A percentile compares a stretch with the other conserved stretches of the same genome.
These are phyloP conservation scores for Nebria brevicollis DNA, from an alignment of 2,888 invertebrate genomes.

Conservation along the genomic window DNA sequence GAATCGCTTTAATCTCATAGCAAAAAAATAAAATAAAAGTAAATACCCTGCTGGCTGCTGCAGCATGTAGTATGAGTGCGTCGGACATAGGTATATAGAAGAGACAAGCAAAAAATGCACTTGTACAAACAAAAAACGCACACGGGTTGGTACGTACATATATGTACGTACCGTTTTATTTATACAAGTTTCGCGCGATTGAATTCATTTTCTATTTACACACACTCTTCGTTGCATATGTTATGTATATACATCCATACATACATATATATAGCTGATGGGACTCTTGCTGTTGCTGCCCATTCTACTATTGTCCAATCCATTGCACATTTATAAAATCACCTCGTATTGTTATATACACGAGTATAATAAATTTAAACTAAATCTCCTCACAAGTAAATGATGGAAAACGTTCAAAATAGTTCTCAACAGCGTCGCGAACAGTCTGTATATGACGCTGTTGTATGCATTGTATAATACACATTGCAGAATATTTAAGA, in stretches of 20 bases:
- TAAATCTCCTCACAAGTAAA: no score
- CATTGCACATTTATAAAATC: no score
- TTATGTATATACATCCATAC: background rate
- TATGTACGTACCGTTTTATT: slow-evolving; percentile 28
- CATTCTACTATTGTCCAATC: no score
- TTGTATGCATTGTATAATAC: no score
- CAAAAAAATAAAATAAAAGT: background rate
- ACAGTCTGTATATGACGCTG: no score
- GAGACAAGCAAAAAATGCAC: slow-evolving; percentile 7
- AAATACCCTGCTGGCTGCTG: background rate
- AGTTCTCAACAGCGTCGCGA: no score
- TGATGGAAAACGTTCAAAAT: no score
- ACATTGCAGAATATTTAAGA: no score
- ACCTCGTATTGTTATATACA: no score
- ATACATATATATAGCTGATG: no score
- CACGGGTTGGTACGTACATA: background rate
- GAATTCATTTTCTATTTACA: slow-evolving; percentile 36
- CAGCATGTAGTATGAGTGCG: background rate
- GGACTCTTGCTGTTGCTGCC: no score
- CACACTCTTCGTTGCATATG: slow-evolving; percentile 26
- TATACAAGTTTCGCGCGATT: slow-evolving; percentile 40
- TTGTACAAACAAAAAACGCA: slow-evolving; percentile 32
- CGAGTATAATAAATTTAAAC: no score
- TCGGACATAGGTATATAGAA: background rate
- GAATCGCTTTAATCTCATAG: slow-evolving; percentile 17